Base-by-base conservation (phyloP, 1,140 invertebrate genomes). In the Fopius arisanus region DNA sequence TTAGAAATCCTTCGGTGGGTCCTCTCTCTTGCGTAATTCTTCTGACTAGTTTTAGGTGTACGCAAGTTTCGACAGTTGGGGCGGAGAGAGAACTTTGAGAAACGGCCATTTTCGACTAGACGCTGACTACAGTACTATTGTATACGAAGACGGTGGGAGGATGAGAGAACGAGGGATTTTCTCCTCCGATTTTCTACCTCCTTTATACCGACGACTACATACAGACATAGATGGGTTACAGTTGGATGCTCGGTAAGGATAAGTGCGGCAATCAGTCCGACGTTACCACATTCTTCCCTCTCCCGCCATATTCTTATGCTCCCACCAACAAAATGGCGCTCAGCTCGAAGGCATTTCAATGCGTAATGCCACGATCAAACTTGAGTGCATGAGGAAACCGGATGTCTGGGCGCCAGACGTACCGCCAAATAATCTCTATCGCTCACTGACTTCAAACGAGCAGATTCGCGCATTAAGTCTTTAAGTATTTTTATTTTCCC, bases 381-480 rank as follows among this genome's bases (percentile, higher is more conserved):
- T 33, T 70, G 68, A 70, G 19, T 70, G 29, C 68, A 62, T 33
- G 51, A 48, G 51, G 63, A 51, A 72, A 72, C 70, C 70, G 70
- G 63, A 72, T 72, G 54, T 72, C 70, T 72, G 37, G 62, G 70
- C 70, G 70, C 70, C 70, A 72, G 70, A 66, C 40, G 21, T 66
- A 62, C 59, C 40, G 28, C 48, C 54, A 66, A 72, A 72, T 67
- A 72, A 48, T 72, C 63, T 72, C 43, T 7, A 51, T 21, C 19
- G 43, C 19, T 51, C 14, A 51, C 43, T 51, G 6, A 51, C 1
- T 51, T 51, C 6, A 51, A 51, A 51, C 43, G 43, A 51, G 43
- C 7, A 7, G n/a, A 19, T 19, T 51, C 43, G 37, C 37, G 37
- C 37, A 40, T 40, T 40, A 40, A 40, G 12, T 40, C 37, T 40